Percentiles rank a stretch among this genome's conserved stretches.
These are phyloP conservation scores for Gyps fulvus DNA, from an alignment of 2,113 vertebrate species.

Conservation along the genomic window DNA sequence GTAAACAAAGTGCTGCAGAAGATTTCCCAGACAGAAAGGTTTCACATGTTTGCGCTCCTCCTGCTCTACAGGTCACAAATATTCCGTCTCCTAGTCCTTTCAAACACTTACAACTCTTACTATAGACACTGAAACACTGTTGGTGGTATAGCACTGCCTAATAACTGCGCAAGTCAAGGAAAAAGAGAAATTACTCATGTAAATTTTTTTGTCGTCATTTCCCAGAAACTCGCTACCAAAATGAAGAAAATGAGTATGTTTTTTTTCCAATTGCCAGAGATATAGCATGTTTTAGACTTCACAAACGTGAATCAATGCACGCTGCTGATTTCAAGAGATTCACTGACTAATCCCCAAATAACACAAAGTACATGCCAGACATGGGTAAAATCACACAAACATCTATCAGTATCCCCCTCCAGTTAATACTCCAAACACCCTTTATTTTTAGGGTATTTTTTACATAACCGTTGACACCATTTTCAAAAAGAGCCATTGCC, in stretches of 20 bases:
- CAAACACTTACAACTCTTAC: neutral
- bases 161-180: neutral
- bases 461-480: neutral
- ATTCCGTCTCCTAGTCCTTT: neutral
- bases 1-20: neutral
- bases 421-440: neutral
- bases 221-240: neutral
- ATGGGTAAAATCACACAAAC: neutral
- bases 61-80: neutral
- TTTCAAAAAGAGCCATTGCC: neutral
- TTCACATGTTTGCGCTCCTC: neutral
- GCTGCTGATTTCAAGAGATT: neutral
- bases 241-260: neutral
- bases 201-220: neutral
- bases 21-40: neutral
- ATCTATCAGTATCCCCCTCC: neutral
- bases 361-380: neutral
- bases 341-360: neutral
- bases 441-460: rapidly evolving
- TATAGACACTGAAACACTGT: neutral
- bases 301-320: neutral
- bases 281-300: neutral
- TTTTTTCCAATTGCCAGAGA: neutral
- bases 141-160: neutral
- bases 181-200: conserved; percentile 6